phyloP scores from a whole-genome alignment of 2,113 vertebrate species.

The Hemibagrus wyckioides region DNA sequence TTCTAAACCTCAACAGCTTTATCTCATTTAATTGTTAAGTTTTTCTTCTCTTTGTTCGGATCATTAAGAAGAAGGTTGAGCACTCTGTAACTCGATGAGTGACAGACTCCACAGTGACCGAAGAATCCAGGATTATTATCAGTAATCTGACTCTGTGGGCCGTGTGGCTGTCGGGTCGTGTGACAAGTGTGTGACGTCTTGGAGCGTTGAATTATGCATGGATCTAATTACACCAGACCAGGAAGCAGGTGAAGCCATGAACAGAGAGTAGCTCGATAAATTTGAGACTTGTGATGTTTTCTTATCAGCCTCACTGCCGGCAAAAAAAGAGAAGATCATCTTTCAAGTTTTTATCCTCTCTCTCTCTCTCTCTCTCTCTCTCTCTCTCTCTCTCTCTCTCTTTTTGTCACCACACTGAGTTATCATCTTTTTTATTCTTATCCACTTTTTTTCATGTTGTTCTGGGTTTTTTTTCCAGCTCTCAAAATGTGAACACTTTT shows the following conservation, averaged over 20 bases:
- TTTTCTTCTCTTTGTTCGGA: neutral
- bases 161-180: neutral
- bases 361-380: neutral
- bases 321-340: neutral
- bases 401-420: neutral
- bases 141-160: constrained; percentile 29
- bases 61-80: neutral
- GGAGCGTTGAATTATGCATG: constrained; percentile 49
- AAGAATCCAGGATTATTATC: constrained; percentile 25
- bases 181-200: constrained; percentile 4
- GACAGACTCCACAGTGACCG: neutral
- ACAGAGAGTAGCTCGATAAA: constrained; percentile 1
- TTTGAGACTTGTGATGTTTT: constrained; percentile 19
- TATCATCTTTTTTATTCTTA: neutral
- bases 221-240: constrained; percentile 38
- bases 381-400: neutral
- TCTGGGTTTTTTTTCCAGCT: neutral
- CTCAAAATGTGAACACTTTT: neutral
- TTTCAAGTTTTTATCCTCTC: neutral
- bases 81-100: neutral
- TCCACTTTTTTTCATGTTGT: neutral
- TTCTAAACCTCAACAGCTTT: neutral
- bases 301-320: neutral
- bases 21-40: neutral
- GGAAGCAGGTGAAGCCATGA: constrained; percentile 31